Evolutionary conservation across 2,888 invertebrate species (phyloP).

Genomic region (Epirrita christyi): DNA sequence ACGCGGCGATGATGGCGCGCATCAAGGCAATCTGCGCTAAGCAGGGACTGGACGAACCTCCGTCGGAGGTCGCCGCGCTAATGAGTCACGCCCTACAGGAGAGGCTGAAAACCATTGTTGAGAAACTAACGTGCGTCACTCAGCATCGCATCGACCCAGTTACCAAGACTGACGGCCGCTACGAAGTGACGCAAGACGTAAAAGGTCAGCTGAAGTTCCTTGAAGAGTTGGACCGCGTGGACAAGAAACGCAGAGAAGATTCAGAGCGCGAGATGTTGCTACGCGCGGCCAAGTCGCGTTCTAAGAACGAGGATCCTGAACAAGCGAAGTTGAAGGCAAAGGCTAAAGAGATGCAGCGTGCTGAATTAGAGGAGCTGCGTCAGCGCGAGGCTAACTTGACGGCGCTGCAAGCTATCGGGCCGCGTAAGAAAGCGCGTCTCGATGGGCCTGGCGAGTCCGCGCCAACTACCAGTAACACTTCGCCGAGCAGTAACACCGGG

Average conservation of each 20-base stretch:
- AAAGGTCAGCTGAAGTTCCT: slow-evolving; percentile 97
- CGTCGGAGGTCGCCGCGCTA: slow-evolving; percentile 93
- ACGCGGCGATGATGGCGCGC: slow-evolving; percentile 90
- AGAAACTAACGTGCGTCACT: slow-evolving; percentile 96
- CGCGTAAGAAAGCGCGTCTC: slow-evolving; percentile 95
- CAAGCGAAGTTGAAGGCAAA: slow-evolving; percentile 98
- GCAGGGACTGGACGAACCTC: slow-evolving; percentile 93
- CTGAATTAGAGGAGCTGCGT: slow-evolving; percentile 96
- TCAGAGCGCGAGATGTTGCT: slow-evolving; percentile 97
- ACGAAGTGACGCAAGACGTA: slow-evolving; percentile 95
- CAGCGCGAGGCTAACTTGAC: slow-evolving; percentile 98
- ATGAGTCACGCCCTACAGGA: slow-evolving; percentile 98
- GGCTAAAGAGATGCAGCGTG: slow-evolving; percentile 95
- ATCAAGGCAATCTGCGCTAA: slow-evolving; percentile 90
- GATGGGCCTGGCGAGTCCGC: slow-evolving; percentile 81
- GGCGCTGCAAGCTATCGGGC: slow-evolving; percentile 97
- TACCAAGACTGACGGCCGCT: slow-evolving; percentile 92
- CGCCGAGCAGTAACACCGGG: slow-evolving; percentile 46
- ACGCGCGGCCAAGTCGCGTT: slow-evolving; percentile 97
- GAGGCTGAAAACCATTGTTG: slow-evolving; percentile 94
- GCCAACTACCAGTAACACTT: slow-evolving; percentile 69
- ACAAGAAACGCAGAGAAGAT: slow-evolving; percentile 97
- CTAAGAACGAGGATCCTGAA: slow-evolving; percentile 98
- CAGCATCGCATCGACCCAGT: slow-evolving; percentile 97
- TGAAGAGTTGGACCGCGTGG: slow-evolving; percentile 97